Evolutionary conservation across 2,797 vertebrate genomes (phyloP), one percentile per base, ranked within the genome.

Genomic region (Lepilemur ruficaudatus): DNA sequence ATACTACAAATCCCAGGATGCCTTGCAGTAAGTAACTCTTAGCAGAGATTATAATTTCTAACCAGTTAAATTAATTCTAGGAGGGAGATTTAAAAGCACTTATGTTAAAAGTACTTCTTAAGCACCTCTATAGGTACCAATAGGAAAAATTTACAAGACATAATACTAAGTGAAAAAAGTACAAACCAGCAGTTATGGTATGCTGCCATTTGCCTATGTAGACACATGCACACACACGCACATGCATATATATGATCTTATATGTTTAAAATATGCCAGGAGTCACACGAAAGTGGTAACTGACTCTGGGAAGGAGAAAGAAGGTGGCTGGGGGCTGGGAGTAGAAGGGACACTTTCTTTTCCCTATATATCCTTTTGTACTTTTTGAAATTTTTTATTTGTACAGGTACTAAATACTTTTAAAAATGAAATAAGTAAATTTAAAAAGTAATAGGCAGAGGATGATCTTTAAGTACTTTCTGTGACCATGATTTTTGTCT

Each of bases 1-100:
- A 87, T 89, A 92, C 94, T 89, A 38, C 87, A 93, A 79, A 73
- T 86, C 83, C 69, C 63, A 93, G 83, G 30, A 73, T 94, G 65
- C 79, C 46, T 93, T 89, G 83, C 82, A 43, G 23, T 38, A 38
- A 95, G 67, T 55, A 6, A 38, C 28, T 94, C 30, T 76, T 22
- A 11, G 86, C 32, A 78, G 23, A 72, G 46, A 52, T 78, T 38
- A 41, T 67, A 30, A 87, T 75, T 87, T 95, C 46, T 72, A 93
- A 89, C 30, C 78, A 92, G 76, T 75, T 81, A 35, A 38, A 20
- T 85, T 84, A 38, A 20, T 85, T 84, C n/a, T 88, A 81, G 85
- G 61, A 96, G 72, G 38, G 85, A 95, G 50, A 38, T 67, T 89
- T 86, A 41, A 75, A 69, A 32, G 4, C 65, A 79, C 7, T 67